Base-by-base conservation (phyloP, 2,888 invertebrate species). In the Cheilosia urbana region DNA sequence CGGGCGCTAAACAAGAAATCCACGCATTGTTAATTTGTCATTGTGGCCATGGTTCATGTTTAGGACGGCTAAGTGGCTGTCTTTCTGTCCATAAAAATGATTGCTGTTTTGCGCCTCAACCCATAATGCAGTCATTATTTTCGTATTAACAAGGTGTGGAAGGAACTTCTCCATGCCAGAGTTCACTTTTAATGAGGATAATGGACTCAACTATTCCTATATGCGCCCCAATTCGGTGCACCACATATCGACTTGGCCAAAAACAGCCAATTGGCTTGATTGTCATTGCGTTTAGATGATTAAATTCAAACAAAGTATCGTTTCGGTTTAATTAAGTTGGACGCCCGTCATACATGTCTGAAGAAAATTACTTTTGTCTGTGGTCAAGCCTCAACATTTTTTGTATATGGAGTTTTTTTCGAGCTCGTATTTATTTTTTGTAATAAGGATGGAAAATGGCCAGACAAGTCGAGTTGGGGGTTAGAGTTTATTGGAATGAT, bases 101-200 rank as follows among this genome's bases (percentile, higher is more conserved):
- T 87, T 83, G 83, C 84, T 84, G 87, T 84, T 80, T 84, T 84
- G 75, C 72, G 62, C 69, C 77, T 77, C 79, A 83, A 75, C 71
- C 78, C 79, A 84, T 91, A 91, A 91, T 92, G 91, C 91, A 92
- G 92, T 92, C 92, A 92, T 92, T 92, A 92, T 92, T 92, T 93
- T 93, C 92, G 92, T 93, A 93, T 93, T 93, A 93, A 93, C 92
- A 91, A 92, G 92, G 92, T 92, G 92, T 91, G 92, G 91, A 92
- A 90, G 89, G 90, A 89, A 91, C 89, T 90, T 90, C 69, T 83
- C 60, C 19, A 53, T 76, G 57, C 63, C 63, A 66, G 57, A 66
- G 72, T 72, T 62, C 81, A 58, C 66, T 62, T 77, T 81, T 81
- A 85, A 85, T 85, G 85, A 85, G 72, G 81, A 85, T 85, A 85